Evolutionary conservation across 2,888 invertebrate genomes (phyloP), one percentile per base, ranked within the genome.

Genomic region (Cosmorhoe ocellata): DNA sequence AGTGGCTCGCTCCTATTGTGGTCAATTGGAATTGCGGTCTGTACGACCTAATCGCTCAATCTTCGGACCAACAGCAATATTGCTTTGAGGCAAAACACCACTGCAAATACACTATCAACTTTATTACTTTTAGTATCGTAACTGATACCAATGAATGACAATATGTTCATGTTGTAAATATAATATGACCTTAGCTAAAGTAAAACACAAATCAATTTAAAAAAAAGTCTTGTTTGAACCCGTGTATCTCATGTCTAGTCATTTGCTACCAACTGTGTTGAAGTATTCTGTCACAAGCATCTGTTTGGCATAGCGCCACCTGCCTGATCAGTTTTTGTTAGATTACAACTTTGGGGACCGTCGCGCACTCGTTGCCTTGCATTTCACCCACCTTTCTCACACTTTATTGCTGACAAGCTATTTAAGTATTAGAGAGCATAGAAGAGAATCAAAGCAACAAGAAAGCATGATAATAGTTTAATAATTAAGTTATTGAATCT

Each of bases 21-120:
- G 46, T 40, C 59, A 51, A 51, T 59, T 49, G 56, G 46, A 58
- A 66, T 62, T 61, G 55, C 55, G 39, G 51, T 51, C 54, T 51
- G 48, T 54, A 46, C 61, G 36, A 51, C 56, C 55, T 50, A 48
- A 58, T 55, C 55, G 57, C 61, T 63, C 62, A 61, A 58, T 61
- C 58, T 51, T 52, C 49, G 36, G 40, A 42, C 48, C 46, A 43
- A 55, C 40, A 52, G 51, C 51, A 61, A 57, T 60, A 60, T 58
- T 41, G 59, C 52, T 31, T 40, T 53, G 45, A 56, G 59, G 55
- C 56, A 59, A 54, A 37, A 33, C 58, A 53, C 51, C 60, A 59
- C 56, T 49, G 40, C 51, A 63, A 62, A 60, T 58, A 64, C 47
- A 49, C 46, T 30, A 24, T 11, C 9, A 44, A 38, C 36, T 46